Conservation (phyloP, 2,113 vertebrate genomes). For the Lophotis ruficrista region DNA sequence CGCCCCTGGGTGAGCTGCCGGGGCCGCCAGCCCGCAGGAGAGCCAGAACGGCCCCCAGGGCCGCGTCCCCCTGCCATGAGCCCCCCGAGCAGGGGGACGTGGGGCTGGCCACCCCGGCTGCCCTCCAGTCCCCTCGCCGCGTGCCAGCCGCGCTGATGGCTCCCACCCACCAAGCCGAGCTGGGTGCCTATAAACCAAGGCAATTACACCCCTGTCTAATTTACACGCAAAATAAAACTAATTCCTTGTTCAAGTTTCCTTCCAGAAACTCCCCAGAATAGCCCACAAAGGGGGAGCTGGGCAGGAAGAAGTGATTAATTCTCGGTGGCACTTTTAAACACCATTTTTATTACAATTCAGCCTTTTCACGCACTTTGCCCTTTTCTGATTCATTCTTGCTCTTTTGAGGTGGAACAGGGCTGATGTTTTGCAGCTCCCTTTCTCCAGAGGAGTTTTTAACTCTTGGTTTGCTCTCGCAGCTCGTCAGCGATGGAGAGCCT, state of each 20-base stretch:
- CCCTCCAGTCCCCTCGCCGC: accelerated
- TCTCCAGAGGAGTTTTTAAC: slow-evolving; percentile 19
- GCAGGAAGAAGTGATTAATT: slow-evolving; percentile 49
- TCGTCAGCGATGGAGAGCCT: accelerated
- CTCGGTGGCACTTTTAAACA: slow-evolving; percentile 50
- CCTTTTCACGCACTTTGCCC: slow-evolving; percentile 53
- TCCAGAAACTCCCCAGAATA: not conserved
- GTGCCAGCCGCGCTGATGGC: not conserved
- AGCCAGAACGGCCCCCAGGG: not conserved
- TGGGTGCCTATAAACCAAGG: not conserved
- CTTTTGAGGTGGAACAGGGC: slow-evolving; percentile 56
- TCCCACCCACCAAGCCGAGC: not conserved
- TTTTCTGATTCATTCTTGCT: slow-evolving; percentile 67
- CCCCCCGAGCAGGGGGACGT: no score
- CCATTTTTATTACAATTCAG: slow-evolving; percentile 58
- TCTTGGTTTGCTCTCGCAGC: not conserved
- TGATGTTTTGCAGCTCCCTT: slow-evolving; percentile 45
- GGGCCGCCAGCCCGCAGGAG: accelerated
- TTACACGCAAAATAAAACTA: not conserved
- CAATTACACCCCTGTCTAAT: not conserved
- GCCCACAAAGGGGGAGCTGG: not conserved
- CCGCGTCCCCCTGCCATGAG: accelerated
- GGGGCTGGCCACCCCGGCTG: not conserved
- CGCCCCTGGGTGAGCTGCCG: not conserved
- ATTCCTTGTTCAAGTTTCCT: not conserved